These are phyloP conservation scores for Antitype chi DNA, from an alignment of 2,888 invertebrate species.

Conservation along the genomic window DNA sequence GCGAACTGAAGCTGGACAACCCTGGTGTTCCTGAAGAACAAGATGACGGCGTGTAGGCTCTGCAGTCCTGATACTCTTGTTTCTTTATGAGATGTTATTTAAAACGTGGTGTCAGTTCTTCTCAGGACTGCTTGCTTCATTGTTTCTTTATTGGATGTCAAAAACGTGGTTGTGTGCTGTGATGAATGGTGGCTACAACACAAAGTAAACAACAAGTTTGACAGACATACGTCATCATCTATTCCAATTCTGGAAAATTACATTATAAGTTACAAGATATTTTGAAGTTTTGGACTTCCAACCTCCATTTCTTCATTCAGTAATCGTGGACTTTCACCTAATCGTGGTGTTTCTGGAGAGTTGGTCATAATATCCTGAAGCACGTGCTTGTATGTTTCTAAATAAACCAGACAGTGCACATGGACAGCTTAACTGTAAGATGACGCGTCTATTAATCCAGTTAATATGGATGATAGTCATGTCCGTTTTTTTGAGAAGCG, in stretches of 20 bases:
- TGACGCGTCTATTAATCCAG: conserved; percentile 16
- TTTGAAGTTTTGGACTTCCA: background rate
- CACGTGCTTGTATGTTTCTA: background rate
- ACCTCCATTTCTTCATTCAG: background rate
- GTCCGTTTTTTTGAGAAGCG: conserved; percentile 38
- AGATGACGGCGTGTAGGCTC: too few species aligned
- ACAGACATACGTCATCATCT: background rate
- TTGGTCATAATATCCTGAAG: background rate
- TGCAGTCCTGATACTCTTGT: too few species aligned
- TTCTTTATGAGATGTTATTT: too few species aligned
- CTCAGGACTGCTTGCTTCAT: too few species aligned
- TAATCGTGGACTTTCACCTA: too few species aligned
- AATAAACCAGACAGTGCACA: background rate
- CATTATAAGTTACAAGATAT: background rate
- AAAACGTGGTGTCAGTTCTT: too few species aligned
- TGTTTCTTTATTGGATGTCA: too few species aligned
- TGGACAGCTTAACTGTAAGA: background rate
- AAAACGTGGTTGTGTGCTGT: too few species aligned
- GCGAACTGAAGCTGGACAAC: too few species aligned
- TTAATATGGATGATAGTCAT: conserved; percentile 25
- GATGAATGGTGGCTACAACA: too few species aligned
- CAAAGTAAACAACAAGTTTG: background rate
- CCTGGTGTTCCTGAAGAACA: too few species aligned
- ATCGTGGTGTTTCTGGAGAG: background rate
- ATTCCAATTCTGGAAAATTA: background rate